A percentile compares a stretch with the other conserved stretches of the same genome.
Evolutionary conservation across 1,140 invertebrate species (phyloP).

Genomic region (Apolygus lucorum): DNA sequence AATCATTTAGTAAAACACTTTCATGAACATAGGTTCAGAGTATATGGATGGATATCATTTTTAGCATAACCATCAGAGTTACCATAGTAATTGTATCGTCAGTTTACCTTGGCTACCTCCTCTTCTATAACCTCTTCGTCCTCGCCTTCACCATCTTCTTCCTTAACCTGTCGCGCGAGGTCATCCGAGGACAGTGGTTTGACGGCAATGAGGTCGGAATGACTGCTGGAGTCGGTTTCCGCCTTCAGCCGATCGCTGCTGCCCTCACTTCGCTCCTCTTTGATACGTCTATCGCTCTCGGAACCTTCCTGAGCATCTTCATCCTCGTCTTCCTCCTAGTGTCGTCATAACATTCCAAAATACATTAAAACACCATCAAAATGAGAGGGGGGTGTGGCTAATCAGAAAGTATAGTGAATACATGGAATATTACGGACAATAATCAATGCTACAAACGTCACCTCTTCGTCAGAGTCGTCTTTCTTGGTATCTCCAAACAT

Average conservation of each 20-base stretch:
- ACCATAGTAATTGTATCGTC: no score
- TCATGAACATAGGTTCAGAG: no score
- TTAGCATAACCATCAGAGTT: no score
- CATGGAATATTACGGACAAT: neutral
- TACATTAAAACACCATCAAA: no score
- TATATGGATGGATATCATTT: no score
- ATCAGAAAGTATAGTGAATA: neutral
- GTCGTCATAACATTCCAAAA: no score
- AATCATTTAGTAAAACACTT: no score
- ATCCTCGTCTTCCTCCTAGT: conserved; percentile 23
- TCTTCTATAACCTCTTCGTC: neutral
- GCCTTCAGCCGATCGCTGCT: neutral
- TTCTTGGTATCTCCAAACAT: conserved; percentile 62
- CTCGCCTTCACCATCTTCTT: conserved; percentile 2
- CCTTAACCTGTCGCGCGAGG: neutral
- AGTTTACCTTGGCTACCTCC: neutral
- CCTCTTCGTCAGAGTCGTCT: conserved; percentile 42
- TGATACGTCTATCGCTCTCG: no score
- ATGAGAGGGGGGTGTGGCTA: no score
- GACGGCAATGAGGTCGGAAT: neutral
- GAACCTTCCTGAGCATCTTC: no score
- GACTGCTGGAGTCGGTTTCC: neutral
- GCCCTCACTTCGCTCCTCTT: neutral
- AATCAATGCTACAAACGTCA: conserved; percentile 4
- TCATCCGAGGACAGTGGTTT: neutral